phyloP scores from a whole-genome alignment of 2,113 vertebrate species.

The Ciconia stormi region DNA sequence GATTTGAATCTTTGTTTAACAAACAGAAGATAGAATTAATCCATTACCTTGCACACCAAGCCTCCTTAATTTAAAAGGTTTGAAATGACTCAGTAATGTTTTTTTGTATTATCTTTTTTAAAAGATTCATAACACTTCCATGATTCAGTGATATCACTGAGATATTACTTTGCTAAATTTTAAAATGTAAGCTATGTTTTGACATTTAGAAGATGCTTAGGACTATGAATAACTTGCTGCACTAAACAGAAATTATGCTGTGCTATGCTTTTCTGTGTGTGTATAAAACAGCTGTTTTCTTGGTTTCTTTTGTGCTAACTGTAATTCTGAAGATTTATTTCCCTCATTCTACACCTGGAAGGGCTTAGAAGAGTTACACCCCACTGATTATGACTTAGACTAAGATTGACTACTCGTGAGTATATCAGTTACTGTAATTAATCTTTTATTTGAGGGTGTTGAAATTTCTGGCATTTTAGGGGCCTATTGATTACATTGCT shows the following conservation, averaged over 20 bases:
- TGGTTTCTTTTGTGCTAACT: background rate
- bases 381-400: background rate
- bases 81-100: background rate
- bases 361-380: background rate
- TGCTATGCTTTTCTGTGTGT: background rate
- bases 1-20: background rate
- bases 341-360: background rate
- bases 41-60: background rate
- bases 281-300: background rate
- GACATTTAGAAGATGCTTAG: background rate
- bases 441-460: background rate
- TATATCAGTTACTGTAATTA: background rate
- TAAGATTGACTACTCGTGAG: accelerated
- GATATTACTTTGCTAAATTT: background rate
- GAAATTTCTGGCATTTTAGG: background rate
- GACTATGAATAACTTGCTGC: background rate
- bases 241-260: background rate
- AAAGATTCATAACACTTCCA: background rate
- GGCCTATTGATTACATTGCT: accelerated
- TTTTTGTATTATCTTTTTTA: background rate
- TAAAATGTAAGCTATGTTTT: background rate
- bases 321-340: background rate
- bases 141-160: background rate
- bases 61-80: background rate
- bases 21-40: background rate